Evolutionary conservation across 2,113 vertebrate species (phyloP).

Genomic region (Machaerirhynchus nigripectus): DNA sequence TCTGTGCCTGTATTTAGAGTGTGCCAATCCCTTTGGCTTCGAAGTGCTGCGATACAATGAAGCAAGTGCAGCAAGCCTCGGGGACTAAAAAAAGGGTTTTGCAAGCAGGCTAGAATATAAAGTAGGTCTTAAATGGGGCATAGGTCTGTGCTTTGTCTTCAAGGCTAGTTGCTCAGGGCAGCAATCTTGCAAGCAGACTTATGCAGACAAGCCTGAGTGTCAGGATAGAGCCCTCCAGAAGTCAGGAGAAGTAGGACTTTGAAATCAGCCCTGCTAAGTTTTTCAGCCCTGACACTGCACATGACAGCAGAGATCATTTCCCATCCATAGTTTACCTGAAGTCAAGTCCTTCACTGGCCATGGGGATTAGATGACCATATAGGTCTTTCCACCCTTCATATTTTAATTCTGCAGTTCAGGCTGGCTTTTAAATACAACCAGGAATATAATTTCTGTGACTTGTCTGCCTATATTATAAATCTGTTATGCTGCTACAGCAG

Average conservation of each 20-base stretch:
- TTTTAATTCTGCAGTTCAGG: not conserved
- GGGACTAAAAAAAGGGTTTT: not conserved
- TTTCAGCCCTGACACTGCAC: not conserved
- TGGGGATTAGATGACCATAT: not conserved
- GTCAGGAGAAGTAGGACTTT: not conserved
- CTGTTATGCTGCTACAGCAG: not conserved
- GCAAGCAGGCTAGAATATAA: conserved; percentile 33
- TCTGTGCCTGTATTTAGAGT: not conserved
- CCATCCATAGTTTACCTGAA: not conserved
- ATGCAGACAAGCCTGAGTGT: not conserved
- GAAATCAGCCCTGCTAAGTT: not conserved
- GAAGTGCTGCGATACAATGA: accelerated
- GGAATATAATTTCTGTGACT: not conserved
- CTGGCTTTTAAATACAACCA: not conserved
- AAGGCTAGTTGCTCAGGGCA: not conserved
- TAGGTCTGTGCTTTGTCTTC: conserved; percentile 13
- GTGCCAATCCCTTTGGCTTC: not conserved
- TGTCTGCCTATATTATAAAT: not conserved
- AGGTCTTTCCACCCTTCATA: not conserved
- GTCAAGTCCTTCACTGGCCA: not conserved
- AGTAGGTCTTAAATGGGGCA: conserved; percentile 51
- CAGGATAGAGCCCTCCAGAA: not conserved
- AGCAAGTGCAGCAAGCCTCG: not conserved
- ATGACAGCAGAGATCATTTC: not conserved
- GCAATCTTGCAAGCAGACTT: not conserved